A percentile compares a stretch with the other conserved stretches of the same genome.
Conservation (phyloP, 2,113 vertebrate genomes). For the Cyprinus carpio region DNA sequence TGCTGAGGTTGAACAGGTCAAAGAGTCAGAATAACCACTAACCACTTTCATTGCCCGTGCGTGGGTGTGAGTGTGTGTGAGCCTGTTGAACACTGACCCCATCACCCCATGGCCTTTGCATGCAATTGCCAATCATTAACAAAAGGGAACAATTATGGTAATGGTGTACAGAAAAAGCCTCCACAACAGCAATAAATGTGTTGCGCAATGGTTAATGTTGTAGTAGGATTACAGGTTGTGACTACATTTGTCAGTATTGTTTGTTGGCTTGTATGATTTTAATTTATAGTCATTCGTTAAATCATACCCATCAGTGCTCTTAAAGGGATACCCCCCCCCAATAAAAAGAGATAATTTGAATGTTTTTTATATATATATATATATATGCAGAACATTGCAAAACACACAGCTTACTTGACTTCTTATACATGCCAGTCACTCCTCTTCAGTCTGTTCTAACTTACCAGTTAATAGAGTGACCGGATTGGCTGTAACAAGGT, state of each 20-base stretch:
- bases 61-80: slow-evolving; percentile 25
- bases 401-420: neutral
- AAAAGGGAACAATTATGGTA: slow-evolving; percentile 45
- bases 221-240: slow-evolving; percentile 1
- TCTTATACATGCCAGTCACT: slow-evolving; percentile 34
- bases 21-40: slow-evolving; percentile 62
- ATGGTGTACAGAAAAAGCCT: slow-evolving; percentile 14
- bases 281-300: neutral
- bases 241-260: neutral
- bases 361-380: no score
- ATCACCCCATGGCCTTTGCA: slow-evolving; percentile 34
- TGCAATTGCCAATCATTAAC: slow-evolving; percentile 43
- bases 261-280: neutral
- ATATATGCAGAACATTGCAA: no score
- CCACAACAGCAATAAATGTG: neutral
- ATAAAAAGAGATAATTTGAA: neutral
- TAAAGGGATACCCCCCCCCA: neutral
- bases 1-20: slow-evolving; percentile 64
- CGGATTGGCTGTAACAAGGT: slow-evolving; percentile 69
- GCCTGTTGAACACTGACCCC: slow-evolving; percentile 31
- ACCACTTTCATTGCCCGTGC: slow-evolving; percentile 56
- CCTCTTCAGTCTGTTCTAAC: slow-evolving; percentile 46
- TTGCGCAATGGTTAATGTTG: slow-evolving; percentile 21
- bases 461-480: slow-evolving; percentile 52
- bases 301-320: neutral